phyloP scores from a whole-genome alignment of 2,888 invertebrate species.

The Harpalus rubripes region DNA sequence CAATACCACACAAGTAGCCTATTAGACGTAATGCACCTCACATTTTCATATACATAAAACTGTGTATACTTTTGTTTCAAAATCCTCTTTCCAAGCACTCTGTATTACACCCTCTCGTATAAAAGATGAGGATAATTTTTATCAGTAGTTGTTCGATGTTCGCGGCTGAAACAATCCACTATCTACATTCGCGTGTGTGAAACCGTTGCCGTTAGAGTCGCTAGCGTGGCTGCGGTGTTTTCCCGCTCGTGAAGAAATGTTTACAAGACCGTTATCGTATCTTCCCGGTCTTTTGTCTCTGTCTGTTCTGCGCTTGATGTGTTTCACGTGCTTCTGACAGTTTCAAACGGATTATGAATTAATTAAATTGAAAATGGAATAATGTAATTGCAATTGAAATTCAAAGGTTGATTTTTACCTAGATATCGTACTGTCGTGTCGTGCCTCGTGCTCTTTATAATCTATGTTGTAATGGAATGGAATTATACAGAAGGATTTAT shows the following conservation, averaged over 20 bases:
- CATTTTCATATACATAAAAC: neutral
- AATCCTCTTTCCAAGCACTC: neutral
- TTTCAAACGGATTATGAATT: slow-evolving; percentile 34
- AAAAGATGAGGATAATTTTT: neutral
- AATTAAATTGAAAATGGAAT: slow-evolving; percentile 43
- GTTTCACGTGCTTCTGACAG: slow-evolving; percentile 24
- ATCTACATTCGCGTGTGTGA: slow-evolving; percentile 27
- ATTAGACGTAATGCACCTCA: neutral
- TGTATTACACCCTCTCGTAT: neutral
- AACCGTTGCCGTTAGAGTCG: neutral
- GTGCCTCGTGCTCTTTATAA: slow-evolving; percentile 5
- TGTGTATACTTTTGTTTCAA: neutral
- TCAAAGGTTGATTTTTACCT: slow-evolving; percentile 24
- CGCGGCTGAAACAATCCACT: neutral
- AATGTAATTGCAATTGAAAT: slow-evolving; percentile 6
- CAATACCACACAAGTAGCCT: too few relatives aligned
- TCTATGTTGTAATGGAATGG: slow-evolving; percentile 21
- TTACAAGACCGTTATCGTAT: neutral
- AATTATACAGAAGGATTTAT: slow-evolving; percentile 9
- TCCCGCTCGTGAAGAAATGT: slow-evolving; percentile 10
- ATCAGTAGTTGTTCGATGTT: neutral
- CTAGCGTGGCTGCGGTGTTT: neutral
- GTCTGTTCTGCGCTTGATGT: slow-evolving; percentile 7
- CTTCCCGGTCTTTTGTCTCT: neutral
- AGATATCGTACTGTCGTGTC: neutral